phyloP scores from a whole-genome alignment of 2,797 vertebrate genomes.

The Microchirus variegatus region DNA sequence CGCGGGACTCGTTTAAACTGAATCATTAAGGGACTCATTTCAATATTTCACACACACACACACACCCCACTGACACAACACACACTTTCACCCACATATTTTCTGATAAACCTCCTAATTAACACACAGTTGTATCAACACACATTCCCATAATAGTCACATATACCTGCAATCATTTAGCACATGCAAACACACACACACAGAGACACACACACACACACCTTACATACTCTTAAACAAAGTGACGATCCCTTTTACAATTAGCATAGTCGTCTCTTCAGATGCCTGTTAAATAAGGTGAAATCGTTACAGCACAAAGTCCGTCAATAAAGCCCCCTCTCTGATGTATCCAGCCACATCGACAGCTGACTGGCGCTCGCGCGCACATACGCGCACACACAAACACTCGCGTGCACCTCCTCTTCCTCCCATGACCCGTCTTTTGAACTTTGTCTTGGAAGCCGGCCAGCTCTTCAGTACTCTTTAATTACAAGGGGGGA shows the following conservation, averaged over 20 bases:
- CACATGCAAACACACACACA: conserved; percentile 13
- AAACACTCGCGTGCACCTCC: conserved; percentile 1
- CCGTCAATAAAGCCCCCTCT: conserved; percentile 93
- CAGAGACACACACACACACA: conserved; percentile 22
- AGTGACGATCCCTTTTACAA: conserved; percentile 82
- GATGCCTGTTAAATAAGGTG: conserved; percentile 96
- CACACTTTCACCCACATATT: conserved; percentile 8
- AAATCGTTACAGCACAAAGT: conserved; percentile 92
- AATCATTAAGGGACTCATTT: conserved; percentile 88
- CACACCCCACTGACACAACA: conserved; percentile 18
- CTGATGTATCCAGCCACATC: conserved; percentile 91
- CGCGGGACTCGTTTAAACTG: conserved; percentile 80
- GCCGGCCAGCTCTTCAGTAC: conserved; percentile 95
- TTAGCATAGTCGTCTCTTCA: conserved; percentile 96
- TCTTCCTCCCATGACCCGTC: conserved; percentile 96
- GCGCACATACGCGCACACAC: conserved; percentile 20
- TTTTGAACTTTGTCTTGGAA: conserved; percentile 99
- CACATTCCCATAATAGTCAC: not conserved
- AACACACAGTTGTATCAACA: not conserved
- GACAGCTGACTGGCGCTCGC: conserved; percentile 81
- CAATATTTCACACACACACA: conserved; percentile 39
- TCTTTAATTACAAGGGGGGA: conserved; percentile 99
- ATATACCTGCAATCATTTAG: conserved; percentile 10
- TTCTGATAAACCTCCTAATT: conserved; percentile 7
- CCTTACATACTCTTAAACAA: conserved; percentile 58